Evolutionary conservation across 1,140 invertebrate genomes (phyloP).

Genomic region (Venustaconcha ellipsiformis): DNA sequence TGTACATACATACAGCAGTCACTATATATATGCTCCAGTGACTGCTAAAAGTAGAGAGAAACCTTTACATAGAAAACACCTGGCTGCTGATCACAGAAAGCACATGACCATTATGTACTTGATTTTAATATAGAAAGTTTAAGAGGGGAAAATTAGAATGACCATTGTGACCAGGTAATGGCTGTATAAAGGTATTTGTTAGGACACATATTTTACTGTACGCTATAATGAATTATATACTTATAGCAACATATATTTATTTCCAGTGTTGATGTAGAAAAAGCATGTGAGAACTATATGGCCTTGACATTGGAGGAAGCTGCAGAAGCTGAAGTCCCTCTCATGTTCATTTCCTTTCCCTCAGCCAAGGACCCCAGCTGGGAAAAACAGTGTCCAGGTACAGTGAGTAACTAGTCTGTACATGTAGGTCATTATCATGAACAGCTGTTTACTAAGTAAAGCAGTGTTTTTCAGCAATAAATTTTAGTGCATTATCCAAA

Average conservation of each 20-base stretch:
- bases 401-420: not conserved
- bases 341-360: slow-evolving; percentile 69
- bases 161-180: no score
- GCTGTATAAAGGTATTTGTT: no score
- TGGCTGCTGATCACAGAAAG: no score
- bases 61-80: no score
- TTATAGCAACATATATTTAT: slow-evolving; percentile 1
- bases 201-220: not conserved
- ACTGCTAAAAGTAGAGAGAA: no score
- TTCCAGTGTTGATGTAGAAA: slow-evolving; percentile 56
- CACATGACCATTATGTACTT: no score
- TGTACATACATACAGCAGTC: no score
- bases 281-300: slow-evolving; percentile 48
- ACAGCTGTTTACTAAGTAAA: not conserved
- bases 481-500: not conserved
- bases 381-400: slow-evolving; percentile 66
- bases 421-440: not conserved
- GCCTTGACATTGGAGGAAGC: slow-evolving; percentile 55
- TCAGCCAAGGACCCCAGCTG: slow-evolving; percentile 69
- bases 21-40: no score
- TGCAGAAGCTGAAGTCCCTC: slow-evolving; percentile 56
- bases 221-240: not conserved
- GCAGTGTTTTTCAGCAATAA: not conserved
- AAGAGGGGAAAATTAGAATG: not conserved
- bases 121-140: no score